Conservation (phyloP, 1,140 invertebrate species). For the Patella vulgata region DNA sequence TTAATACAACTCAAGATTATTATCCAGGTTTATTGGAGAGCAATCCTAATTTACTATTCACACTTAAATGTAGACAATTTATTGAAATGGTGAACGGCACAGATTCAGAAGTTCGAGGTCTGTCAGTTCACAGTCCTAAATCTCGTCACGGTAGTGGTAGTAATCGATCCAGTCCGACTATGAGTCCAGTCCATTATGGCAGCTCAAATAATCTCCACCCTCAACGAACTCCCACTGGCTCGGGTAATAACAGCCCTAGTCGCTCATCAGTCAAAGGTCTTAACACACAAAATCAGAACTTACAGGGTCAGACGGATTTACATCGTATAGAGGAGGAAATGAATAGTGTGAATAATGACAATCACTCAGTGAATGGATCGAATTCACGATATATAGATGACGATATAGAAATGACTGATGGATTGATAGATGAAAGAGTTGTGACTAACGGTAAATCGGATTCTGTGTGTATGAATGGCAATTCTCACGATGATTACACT, state of each 20-base stretch:
- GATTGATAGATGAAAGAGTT: conserved; percentile 49
- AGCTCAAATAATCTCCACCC: conserved; percentile 31
- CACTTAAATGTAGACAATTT: conserved; percentile 96
- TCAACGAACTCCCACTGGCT: conserved; percentile 41
- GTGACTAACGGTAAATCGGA: conserved; percentile 71
- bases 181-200: conserved; percentile 44
- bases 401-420: conserved; percentile 73
- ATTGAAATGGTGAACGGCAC: conserved; percentile 81
- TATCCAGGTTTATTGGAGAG: conserved; percentile 91
- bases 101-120: conserved; percentile 65
- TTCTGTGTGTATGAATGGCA: conserved; percentile 70
- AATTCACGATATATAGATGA: conserved; percentile 56
- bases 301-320: conserved; percentile 72
- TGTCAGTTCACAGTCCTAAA: conserved; percentile 50
- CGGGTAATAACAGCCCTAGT: conserved; percentile 60
- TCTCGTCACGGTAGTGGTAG: conserved; percentile 42
- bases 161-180: conserved; percentile 51
- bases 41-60: conserved; percentile 91
- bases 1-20: conserved; percentile 85
- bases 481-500: conserved; percentile 57
- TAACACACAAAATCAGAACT: conserved; percentile 43
- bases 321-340: conserved; percentile 68
- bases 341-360: conserved; percentile 69
- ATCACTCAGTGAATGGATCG: conserved; percentile 55
- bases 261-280: conserved; percentile 26